These are phyloP conservation scores for Metopolophium dirhodum DNA, from an alignment of 1,140 invertebrate species.

Conservation along the genomic window DNA sequence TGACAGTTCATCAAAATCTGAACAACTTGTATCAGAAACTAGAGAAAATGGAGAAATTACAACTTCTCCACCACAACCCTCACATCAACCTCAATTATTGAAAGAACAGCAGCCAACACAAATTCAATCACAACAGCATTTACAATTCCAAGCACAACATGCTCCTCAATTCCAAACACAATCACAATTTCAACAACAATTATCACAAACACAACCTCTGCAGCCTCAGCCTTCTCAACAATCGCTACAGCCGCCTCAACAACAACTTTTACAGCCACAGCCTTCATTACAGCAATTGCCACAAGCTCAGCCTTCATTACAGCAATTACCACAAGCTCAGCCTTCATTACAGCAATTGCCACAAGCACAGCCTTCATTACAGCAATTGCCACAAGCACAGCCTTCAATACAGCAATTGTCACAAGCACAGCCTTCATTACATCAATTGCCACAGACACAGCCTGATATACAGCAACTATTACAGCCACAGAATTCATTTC, in stretches of 20 bases:
- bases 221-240: neutral
- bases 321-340: neutral
- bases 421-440: neutral
- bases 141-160: neutral
- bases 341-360: neutral
- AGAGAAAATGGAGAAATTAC: conserved; percentile 49
- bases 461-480: neutral
- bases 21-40: neutral
- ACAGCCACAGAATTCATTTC: neutral
- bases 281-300: neutral
- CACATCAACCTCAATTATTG: neutral
- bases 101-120: neutral
- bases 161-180: neutral
- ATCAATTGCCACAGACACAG: neutral
- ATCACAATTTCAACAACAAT: neutral
- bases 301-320: conserved; percentile 1
- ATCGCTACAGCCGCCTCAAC: neutral
- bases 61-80: neutral
- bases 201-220: neutral
- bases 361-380: too few relatives aligned
- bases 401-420: neutral
- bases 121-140: neutral
- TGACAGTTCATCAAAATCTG: conserved; percentile 32
- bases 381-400: too few relatives aligned
- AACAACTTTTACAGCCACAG: neutral